Evolutionary conservation across 2,888 invertebrate species (phyloP).

Genomic region (Pemphredon lugubris): DNA sequence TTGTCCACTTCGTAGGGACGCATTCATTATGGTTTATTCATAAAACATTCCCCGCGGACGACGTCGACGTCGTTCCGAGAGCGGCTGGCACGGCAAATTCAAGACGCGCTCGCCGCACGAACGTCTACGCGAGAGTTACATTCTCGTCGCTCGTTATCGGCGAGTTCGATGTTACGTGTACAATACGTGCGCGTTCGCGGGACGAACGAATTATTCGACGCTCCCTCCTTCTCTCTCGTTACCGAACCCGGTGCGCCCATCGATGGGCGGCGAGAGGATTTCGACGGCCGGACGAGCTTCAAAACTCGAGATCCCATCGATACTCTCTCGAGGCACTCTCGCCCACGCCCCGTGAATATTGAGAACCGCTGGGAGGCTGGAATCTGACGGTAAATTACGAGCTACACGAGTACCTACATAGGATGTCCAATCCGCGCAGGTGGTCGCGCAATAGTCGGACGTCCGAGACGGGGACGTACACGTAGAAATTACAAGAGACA

Average conservation of each 20-base stretch:
- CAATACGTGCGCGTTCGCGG: too few relatives aligned
- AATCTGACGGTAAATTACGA: slow-evolving; percentile 68
- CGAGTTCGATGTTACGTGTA: too few relatives aligned
- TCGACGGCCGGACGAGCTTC: too few relatives aligned
- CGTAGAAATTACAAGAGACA: slow-evolving; percentile 57
- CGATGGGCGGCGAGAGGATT: too few relatives aligned
- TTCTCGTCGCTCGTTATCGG: slow-evolving; percentile 25
- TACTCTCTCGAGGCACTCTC: not conserved
- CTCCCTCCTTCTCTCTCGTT: too few relatives aligned
- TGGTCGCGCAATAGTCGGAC: slow-evolving; percentile 57
- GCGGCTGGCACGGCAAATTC: slow-evolving; percentile 33
- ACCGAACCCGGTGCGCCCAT: too few relatives aligned
- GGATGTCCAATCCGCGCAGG: slow-evolving; percentile 64
- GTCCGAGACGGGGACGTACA: slow-evolving; percentile 48
- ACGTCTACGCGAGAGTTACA: slow-evolving; percentile 19
- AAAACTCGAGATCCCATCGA: too few relatives aligned
- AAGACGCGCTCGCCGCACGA: slow-evolving; percentile 26
- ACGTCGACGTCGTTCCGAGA: slow-evolving; percentile 16
- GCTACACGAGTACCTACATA: slow-evolving; percentile 59
- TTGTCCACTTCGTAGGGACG: slow-evolving; percentile 18
- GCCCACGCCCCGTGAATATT: not conserved
- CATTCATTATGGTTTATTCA: slow-evolving; percentile 65
- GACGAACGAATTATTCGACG: too few relatives aligned
- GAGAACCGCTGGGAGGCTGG: slow-evolving; percentile 57
- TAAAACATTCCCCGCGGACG: slow-evolving; percentile 41